These are phyloP conservation scores for Lordiphosa mommai DNA, from an alignment of 1,140 invertebrate genomes.

Conservation along the genomic window DNA sequence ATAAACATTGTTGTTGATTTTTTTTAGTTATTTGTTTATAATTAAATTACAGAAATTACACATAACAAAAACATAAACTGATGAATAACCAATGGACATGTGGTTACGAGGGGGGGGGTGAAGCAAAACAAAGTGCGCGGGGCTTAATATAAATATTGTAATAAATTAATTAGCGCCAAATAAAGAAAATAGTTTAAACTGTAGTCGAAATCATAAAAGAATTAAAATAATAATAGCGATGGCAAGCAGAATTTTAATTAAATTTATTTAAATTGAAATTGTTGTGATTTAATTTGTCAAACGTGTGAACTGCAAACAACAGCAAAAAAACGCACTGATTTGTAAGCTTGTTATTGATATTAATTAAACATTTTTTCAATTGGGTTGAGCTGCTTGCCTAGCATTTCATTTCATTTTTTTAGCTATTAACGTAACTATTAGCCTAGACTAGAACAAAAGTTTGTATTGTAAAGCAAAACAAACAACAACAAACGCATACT, in stretches of 20 bases:
- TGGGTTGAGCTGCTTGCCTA: too few species aligned
- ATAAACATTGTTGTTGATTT: conserved; percentile 12
- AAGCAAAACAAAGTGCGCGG: conserved; percentile 11
- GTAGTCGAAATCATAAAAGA: conserved; percentile 19
- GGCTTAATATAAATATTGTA: conserved; percentile 62
- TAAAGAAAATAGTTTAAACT: conserved; percentile 63
- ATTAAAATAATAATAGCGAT: not conserved
- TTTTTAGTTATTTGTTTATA: conserved; percentile 67
- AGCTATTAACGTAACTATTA: too few species aligned
- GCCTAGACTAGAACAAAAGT: conserved; percentile 23
- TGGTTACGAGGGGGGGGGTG: not conserved
- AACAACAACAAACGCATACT: conserved; percentile 56
- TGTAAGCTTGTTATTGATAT: too few species aligned
- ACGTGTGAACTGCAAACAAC: conserved; percentile 3
- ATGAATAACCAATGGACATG: conserved; percentile 18
- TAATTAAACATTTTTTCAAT: too few species aligned
- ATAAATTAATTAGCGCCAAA: conserved; percentile 73
- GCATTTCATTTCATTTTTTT: too few species aligned
- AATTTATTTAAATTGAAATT: conserved; percentile 69
- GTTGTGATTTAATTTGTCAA: conserved; percentile 54
- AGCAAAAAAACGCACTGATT: too few species aligned
- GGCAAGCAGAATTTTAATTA: conserved; percentile 60
- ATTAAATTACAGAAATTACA: conserved; percentile 62
- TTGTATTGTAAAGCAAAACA: conserved; percentile 30
- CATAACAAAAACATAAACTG: conserved; percentile 22